A percentile compares a stretch with the other conserved stretches of the same genome.
Evolutionary conservation across 2,113 vertebrate genomes (phyloP).

Genomic region (Electrona antarctica): DNA sequence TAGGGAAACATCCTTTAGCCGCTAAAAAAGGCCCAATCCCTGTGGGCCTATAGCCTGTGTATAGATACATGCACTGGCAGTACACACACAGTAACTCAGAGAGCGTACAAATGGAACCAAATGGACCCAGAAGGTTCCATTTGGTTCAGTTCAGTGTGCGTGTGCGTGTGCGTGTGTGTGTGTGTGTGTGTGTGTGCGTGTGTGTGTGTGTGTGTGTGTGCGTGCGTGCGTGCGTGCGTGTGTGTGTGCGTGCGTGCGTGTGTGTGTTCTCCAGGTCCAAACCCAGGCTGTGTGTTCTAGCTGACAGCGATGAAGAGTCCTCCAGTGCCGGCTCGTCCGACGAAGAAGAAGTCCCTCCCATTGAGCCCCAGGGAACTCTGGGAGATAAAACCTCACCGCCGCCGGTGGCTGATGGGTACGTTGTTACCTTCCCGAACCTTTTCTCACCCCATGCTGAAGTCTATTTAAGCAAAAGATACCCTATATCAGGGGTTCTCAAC

Average conservation of each 20-base stretch:
- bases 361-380: constrained; percentile 64
- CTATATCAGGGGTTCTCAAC: too few relatives aligned
- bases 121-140: background rate
- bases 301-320: constrained; percentile 86
- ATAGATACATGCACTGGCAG: background rate
- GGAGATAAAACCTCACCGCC: constrained; percentile 68
- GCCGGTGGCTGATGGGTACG: constrained; percentile 73
- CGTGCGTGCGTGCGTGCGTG: background rate
- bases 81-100: too few relatives aligned
- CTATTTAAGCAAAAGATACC: too few relatives aligned
- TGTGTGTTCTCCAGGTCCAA: constrained; percentile 54
- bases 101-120: too few relatives aligned
- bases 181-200: too few relatives aligned
- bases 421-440: too few relatives aligned
- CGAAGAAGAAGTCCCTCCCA: constrained; percentile 74
- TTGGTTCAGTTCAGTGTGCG: background rate
- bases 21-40: background rate
- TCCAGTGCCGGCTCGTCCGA: constrained; percentile 85
- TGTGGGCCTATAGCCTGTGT: background rate
- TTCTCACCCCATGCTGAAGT: too few relatives aligned
- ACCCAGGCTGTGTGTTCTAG: constrained; percentile 75
- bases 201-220: too few relatives aligned
- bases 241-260: constrained; percentile 7
- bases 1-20: too few relatives aligned
- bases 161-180: too few relatives aligned